Conservation (phyloP, 2,888 invertebrate species). For the Drosophila fungiperda region DNA sequence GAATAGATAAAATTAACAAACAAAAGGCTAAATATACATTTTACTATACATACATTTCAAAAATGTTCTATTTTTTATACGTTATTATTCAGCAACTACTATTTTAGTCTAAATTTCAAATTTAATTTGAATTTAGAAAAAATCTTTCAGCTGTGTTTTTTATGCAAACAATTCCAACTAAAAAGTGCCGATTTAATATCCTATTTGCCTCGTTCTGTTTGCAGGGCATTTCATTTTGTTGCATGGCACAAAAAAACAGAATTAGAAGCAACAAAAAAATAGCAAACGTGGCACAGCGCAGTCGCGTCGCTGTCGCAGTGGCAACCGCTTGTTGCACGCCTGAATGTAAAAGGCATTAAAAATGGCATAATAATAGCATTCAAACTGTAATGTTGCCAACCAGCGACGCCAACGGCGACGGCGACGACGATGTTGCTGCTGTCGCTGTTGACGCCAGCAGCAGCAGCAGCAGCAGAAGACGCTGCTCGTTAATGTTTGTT, state of each 20-base stretch:
- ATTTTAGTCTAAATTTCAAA: not conserved
- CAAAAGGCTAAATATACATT: too few relatives aligned
- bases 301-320: conserved; percentile 24
- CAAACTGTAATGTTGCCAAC: conserved; percentile 73
- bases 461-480: conserved; percentile 7
- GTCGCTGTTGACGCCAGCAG: conserved; percentile 24
- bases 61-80: not conserved
- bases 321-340: conserved; percentile 59
- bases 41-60: too few relatives aligned
- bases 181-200: not conserved
- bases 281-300: conserved; percentile 40
- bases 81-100: not conserved
- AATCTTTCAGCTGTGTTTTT: too few relatives aligned
- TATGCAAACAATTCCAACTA: too few relatives aligned
- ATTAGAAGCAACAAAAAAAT: conserved; percentile 2
- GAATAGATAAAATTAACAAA: too few relatives aligned
- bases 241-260: not conserved
- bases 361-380: conserved; percentile 80
- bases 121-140: not conserved
- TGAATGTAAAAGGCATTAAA: conserved; percentile 57
- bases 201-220: not conserved
- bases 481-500: conserved; percentile 57
- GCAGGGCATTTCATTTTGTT: conserved; percentile 41
- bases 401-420: not conserved
- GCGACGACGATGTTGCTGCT: conserved; percentile 19